Evolutionary conservation across 1,140 invertebrate genomes (phyloP), one percentile per base, ranked within the genome.

Genomic region (Sinonovacula constricta): DNA sequence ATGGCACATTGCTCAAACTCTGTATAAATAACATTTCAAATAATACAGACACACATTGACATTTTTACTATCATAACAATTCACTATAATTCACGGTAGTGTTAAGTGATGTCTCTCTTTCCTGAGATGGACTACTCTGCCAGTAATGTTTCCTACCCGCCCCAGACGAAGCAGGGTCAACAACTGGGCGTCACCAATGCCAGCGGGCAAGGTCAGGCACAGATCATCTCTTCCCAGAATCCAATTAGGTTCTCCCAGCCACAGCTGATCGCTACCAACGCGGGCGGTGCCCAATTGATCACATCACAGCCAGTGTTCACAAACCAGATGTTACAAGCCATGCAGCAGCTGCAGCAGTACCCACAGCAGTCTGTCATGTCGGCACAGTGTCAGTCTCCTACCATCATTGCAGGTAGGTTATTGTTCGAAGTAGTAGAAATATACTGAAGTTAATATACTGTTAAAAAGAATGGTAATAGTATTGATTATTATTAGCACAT

Each of bases 271-370:
- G 84, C 83, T 34, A 88, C 81, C 76, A 85, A 85, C 10, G 30
- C 51, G 22, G 71, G 71, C 26, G 66, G 53, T 34, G 87, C 86
- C 24, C 88, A 89, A 72, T 87, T 89, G 22, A 86, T 89, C 57
- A 77, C 84, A 28, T 87, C 87, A 5, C 85, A 86, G 49, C 87
- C 87, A 36, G 83, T 89, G 76, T 81, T 88, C 59, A 86, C 88
- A 56, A 90, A 88, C 80, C 88, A 87, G 60, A 75, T 90, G 57
- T 77, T 90, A 31, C 88, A 90, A 65, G 88, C 88, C 14, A 88
- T 90, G 87, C 87, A 87, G 2, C 75, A 67, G 22, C 81, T 80
- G 18, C 85, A 85, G 24, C 84, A 84, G 39, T 80, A 85, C 66
- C 83, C 83, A 34, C 66, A 85, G 31, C 84, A 86, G 31, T 85